These are phyloP conservation scores for Turritopsis rubra DNA, from an alignment of 30 jellyfish, hydroid and myxozoan species.

Conservation along the genomic window DNA sequence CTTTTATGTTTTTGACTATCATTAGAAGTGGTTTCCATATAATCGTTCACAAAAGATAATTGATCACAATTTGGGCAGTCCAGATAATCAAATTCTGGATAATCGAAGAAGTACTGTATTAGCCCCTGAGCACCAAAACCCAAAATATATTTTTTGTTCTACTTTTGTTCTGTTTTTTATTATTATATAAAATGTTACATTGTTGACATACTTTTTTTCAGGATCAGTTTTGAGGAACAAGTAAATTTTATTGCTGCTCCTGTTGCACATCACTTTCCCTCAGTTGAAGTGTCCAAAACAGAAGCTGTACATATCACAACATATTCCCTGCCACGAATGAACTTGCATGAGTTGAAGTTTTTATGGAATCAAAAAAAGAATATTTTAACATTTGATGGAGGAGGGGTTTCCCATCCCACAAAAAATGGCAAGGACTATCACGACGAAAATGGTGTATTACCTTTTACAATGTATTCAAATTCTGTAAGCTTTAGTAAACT, in stretches of 20 bases:
- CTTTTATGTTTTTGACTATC: no score
- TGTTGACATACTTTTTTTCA: neutral
- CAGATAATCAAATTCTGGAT: no score
- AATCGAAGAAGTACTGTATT: no score
- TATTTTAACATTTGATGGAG: constrained; percentile 10
- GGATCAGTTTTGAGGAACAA: neutral
- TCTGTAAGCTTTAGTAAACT: neutral
- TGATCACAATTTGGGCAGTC: no score
- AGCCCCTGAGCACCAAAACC: no score
- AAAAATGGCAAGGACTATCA: neutral
- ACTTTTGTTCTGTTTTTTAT: neutral
- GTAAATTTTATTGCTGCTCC: constrained; percentile 41
- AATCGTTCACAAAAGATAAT: no score
- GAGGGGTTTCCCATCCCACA: neutral
- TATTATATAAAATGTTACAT: neutral
- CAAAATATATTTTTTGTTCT: no score
- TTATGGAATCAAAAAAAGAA: constrained; percentile 20
- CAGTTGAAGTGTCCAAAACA: constrained; percentile 43
- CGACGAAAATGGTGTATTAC: neutral
- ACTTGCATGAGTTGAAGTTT: constrained; percentile 10
- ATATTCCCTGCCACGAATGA: constrained; percentile 64
- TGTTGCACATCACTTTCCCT: constrained; percentile 63
- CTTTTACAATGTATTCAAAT: neutral
- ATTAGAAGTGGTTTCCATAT: no score
- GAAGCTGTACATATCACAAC: constrained; percentile 43